A percentile compares a stretch with the other conserved stretches of the same genome.
These are phyloP conservation scores for Prionchulus punctatus DNA, from an alignment of 2,888 invertebrate genomes.

Conservation along the genomic window DNA sequence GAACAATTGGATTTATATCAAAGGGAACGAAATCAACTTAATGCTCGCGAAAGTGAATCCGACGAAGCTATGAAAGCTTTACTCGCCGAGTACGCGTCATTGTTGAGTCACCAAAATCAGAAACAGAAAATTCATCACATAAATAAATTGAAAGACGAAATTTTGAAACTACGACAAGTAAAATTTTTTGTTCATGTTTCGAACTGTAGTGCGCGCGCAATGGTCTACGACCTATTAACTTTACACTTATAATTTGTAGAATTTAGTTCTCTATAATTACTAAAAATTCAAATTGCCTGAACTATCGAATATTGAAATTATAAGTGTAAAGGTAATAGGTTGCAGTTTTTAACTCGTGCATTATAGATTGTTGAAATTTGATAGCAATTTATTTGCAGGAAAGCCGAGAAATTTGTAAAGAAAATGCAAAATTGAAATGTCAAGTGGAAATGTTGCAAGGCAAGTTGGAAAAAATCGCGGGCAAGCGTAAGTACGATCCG, in stretches of 20 bases:
- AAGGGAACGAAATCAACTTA: neutral
- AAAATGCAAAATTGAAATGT: neutral
- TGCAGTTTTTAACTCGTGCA: too few relatives aligned
- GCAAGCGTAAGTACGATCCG: neutral
- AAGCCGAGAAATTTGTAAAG: neutral
- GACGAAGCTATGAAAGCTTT: neutral
- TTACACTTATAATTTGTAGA: too few relatives aligned
- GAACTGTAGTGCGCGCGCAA: too few relatives aligned
- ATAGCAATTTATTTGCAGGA: neutral
- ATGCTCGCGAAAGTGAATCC: neutral
- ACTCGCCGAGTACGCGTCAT: conserved; percentile 40
- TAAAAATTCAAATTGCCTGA: too few relatives aligned
- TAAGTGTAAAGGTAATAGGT: too few relatives aligned
- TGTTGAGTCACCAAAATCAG: conserved; percentile 50
- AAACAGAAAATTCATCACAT: conserved; percentile 48
- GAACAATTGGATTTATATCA: neutral
- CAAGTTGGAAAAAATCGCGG: neutral
- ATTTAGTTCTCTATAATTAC: too few relatives aligned
- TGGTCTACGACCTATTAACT: too few relatives aligned
- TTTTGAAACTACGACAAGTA: conserved; percentile 15
- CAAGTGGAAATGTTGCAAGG: neutral
- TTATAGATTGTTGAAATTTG: too few relatives aligned
- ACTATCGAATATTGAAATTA: too few relatives aligned
- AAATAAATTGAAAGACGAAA: conserved; percentile 34
- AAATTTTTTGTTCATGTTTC: too few relatives aligned